A percentile compares a stretch with the other conserved stretches of the same genome.
These are phyloP conservation scores for Pachydiplax longipennis DNA, from an alignment of 2,888 invertebrate genomes.

Conservation along the genomic window DNA sequence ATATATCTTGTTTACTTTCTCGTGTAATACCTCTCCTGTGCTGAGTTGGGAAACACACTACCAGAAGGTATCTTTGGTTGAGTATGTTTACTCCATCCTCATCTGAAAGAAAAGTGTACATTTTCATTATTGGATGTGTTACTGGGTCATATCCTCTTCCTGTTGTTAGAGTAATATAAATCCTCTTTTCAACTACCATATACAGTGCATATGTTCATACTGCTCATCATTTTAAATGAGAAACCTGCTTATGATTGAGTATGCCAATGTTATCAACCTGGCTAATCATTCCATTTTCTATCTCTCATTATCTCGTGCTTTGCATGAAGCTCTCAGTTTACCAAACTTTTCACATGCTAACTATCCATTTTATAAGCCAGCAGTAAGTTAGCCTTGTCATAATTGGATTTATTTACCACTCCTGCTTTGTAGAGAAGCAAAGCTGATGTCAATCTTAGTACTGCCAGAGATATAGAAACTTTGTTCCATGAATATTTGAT, in stretches of 20 bases:
- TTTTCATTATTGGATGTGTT: constrained; percentile 23
- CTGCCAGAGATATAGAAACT: constrained; percentile 16
- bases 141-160: constrained; percentile 28
- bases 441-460: constrained; percentile 25
- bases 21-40: constrained; percentile 36
- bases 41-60: constrained; percentile 17
- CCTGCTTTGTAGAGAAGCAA: not conserved
- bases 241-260: constrained; percentile 8
- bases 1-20: constrained; percentile 41
- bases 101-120: constrained; percentile 37
- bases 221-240: constrained; percentile 24
- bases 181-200: constrained; percentile 9
- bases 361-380: constrained; percentile 23
- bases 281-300: not conserved
- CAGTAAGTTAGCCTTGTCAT: not conserved
- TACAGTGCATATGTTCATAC: constrained; percentile 34
- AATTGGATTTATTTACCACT: not conserved
- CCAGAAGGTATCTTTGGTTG: constrained; percentile 32
- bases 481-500: not conserved
- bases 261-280: constrained; percentile 27
- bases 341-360: not conserved
- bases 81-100: constrained; percentile 28
- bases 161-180: constrained; percentile 14
- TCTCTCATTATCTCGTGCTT: constrained; percentile 25
- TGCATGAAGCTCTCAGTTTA: constrained; percentile 39